These are phyloP conservation scores for Caenorhabditis afra DNA, from an alignment of 2,888 invertebrate species.

Conservation along the genomic window DNA sequence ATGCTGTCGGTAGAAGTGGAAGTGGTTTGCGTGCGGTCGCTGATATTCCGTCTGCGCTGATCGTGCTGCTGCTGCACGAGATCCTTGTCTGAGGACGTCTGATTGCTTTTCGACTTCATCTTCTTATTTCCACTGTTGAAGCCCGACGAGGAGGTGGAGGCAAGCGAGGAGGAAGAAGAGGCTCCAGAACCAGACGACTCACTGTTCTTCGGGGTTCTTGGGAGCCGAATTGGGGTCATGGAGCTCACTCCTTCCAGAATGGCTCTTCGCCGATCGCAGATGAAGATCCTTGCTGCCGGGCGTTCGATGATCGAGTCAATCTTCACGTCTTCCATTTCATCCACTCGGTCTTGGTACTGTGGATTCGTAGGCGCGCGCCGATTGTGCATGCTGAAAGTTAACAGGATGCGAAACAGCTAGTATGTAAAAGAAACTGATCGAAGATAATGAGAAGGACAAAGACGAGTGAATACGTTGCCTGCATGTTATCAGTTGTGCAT, in stretches of 20 bases:
- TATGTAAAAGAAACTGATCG: conserved; percentile 32
- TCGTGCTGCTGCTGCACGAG: conserved; percentile 9
- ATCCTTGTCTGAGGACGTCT: not conserved
- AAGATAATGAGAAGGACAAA: too few relatives aligned
- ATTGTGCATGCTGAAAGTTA: conserved; percentile 14
- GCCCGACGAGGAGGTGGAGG: conserved; percentile 41
- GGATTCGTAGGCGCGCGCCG: conserved; percentile 37
- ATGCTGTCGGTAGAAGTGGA: conserved; percentile 30
- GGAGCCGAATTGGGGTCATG: conserved; percentile 14
- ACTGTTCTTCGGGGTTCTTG: conserved; percentile 45
- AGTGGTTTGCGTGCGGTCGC: conserved; percentile 36
- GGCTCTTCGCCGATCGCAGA: conserved; percentile 54
- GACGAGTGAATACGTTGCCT: too few relatives aligned
- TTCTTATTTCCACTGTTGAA: not conserved
- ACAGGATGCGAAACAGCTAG: too few relatives aligned
- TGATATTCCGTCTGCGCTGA: conserved; percentile 18
- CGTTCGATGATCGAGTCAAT: conserved; percentile 21
- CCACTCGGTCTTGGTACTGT: conserved; percentile 47
- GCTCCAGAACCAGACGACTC: conserved; percentile 44
- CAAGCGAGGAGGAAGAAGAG: conserved; percentile 42
- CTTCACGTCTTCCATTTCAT: conserved; percentile 43
- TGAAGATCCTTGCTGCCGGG: conserved; percentile 51
- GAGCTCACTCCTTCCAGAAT: conserved; percentile 56
- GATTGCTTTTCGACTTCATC: not conserved
- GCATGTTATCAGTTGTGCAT: conserved; percentile 25